phyloP scores from a whole-genome alignment of 2,797 vertebrate genomes.

The Cryptoprocta ferox region DNA sequence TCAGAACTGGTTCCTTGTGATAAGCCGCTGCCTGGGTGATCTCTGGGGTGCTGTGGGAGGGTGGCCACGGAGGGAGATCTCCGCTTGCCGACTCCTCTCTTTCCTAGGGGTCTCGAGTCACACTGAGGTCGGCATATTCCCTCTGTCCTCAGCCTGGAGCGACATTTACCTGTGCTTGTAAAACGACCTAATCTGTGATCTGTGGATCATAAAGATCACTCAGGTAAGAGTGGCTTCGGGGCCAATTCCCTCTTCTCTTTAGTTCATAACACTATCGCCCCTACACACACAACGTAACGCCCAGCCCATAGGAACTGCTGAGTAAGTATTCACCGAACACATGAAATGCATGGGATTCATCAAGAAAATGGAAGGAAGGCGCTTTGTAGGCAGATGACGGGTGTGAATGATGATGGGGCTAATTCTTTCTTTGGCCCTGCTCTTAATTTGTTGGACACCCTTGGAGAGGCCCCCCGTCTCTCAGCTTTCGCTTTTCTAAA shows the following conservation, averaged over 20 bases:
- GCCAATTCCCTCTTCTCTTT: neutral
- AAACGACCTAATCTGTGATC: neutral
- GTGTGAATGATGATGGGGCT: neutral
- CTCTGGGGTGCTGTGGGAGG: neutral
- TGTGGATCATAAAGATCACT: neutral
- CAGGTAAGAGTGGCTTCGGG: neutral
- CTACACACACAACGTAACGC: neutral
- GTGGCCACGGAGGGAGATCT: neutral
- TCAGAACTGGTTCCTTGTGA: neutral
- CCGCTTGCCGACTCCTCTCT: neutral
- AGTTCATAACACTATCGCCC: neutral
- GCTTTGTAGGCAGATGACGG: neutral
- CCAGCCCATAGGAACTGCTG: neutral
- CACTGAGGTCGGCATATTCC: neutral
- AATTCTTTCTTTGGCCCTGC: neutral
- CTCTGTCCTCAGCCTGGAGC: neutral
- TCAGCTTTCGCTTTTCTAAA: constrained; percentile 42
- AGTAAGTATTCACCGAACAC: neutral
- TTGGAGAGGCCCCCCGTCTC: neutral
- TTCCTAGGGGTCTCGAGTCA: neutral
- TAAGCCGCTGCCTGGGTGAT: neutral
- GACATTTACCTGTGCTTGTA: neutral
- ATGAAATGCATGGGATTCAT: neutral
- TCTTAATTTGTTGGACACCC: neutral
- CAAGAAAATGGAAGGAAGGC: neutral